Conservation (phyloP, 2,113 vertebrate genomes). For the Psittacula cyanocephala region DNA sequence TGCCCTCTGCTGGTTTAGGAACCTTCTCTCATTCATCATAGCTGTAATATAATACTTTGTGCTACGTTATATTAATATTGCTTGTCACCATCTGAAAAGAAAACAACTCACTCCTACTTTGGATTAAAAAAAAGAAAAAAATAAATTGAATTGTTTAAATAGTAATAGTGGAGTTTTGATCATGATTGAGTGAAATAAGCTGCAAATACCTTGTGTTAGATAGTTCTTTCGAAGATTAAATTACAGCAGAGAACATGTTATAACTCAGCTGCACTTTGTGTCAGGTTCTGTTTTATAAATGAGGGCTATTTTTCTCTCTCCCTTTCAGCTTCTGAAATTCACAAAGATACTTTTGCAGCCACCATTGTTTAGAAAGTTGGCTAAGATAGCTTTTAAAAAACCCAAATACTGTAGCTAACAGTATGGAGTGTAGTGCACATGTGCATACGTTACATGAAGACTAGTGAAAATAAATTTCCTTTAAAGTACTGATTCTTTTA, state of each 20-base stretch:
- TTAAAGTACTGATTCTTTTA: not conserved
- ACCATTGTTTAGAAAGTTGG: not conserved
- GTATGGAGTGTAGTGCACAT: not conserved
- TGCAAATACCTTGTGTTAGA: not conserved
- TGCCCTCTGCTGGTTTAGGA: slow-evolving; percentile 15
- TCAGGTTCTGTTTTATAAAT: not conserved
- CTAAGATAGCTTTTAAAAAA: not conserved
- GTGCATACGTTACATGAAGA: not conserved
- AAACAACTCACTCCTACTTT: not conserved
- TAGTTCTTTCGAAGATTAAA: not conserved
- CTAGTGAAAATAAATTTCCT: not conserved
- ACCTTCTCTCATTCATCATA: not conserved
- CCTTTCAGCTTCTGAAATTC: not conserved
- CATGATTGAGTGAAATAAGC: not conserved
- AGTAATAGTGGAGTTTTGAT: not conserved
- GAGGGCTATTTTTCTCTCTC: not conserved
- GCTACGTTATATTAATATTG: not conserved
- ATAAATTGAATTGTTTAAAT: not conserved
- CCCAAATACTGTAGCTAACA: not conserved
- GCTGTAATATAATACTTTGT: not conserved
- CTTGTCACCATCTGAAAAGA: not conserved
- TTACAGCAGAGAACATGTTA: not conserved
- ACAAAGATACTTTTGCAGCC: not conserved
- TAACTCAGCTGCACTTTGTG: not conserved
- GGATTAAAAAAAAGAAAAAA: not conserved